Evolutionary conservation across 2,797 vertebrate genomes (phyloP).

Genomic region (Dryobates pubescens): DNA sequence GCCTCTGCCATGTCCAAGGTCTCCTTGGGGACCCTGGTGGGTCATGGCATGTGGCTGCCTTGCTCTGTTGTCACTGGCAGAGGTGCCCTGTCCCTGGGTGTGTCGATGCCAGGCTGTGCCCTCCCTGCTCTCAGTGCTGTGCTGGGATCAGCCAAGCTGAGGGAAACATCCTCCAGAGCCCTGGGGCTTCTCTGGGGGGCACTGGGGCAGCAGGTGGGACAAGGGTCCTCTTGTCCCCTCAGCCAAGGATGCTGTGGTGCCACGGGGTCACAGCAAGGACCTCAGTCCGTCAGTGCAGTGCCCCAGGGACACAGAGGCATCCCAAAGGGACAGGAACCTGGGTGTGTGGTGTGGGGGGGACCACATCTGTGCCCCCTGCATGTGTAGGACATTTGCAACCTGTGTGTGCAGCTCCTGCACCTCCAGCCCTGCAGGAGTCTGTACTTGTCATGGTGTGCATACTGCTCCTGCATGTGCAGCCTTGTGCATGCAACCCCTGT

Average conservation of each 20-base stretch:
- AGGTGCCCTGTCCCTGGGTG: neutral
- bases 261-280: neutral
- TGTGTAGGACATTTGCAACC: neutral
- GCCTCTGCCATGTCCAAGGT: neutral
- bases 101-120: neutral
- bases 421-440: too few relatives aligned
- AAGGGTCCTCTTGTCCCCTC: rapidly evolving
- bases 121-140: neutral
- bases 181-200: neutral
- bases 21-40: neutral
- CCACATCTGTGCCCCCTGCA: neutral
- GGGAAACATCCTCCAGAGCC: neutral
- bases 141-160: neutral
- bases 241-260: neutral
- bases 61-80: neutral
- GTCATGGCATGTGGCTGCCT: neutral
- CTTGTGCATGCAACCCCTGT: too few relatives aligned
- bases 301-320: neutral
- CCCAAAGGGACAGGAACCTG: neutral
- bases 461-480: too few relatives aligned
- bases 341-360: neutral
- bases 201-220: neutral
- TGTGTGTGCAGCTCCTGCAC: too few relatives aligned
- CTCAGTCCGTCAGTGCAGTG: too few relatives aligned
- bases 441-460: too few relatives aligned